These are phyloP conservation scores for Ceratitis capitata DNA, from an alignment of 1,140 invertebrate genomes.

Conservation along the genomic window DNA sequence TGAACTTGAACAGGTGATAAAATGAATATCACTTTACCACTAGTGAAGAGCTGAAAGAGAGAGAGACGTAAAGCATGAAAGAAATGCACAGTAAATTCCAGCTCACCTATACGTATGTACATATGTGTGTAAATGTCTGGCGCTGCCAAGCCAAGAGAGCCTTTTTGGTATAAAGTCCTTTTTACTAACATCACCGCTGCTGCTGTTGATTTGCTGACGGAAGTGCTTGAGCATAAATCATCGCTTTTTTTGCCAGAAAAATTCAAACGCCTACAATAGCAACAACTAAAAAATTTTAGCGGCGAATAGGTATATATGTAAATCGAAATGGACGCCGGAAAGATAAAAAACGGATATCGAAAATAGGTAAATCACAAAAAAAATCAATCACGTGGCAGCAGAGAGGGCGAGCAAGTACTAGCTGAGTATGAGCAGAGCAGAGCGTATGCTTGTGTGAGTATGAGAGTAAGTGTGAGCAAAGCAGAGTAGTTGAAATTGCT, in stretches of 20 bases:
- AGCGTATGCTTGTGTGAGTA: too few species aligned
- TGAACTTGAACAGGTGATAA: slow-evolving; percentile 22
- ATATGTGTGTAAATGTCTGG: not conserved
- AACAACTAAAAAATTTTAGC: not conserved
- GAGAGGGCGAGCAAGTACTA: not conserved
- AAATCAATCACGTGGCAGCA: not conserved
- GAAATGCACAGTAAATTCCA: too few species aligned
- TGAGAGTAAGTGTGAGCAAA: not conserved
- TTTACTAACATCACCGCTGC: not conserved
- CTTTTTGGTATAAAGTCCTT: slow-evolving; percentile 17
- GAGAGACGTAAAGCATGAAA: too few species aligned
- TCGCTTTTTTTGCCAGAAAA: not conserved
- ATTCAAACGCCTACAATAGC: not conserved
- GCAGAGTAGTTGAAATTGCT: not conserved
- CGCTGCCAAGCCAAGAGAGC: not conserved
- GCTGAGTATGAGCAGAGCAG: not conserved
- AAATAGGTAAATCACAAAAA: not conserved
- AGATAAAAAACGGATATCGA: not conserved
- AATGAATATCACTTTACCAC: not conserved
- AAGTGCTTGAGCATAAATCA: slow-evolving; percentile 36
- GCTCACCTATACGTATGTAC: not conserved
- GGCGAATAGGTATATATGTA: not conserved
- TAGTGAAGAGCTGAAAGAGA: not conserved
- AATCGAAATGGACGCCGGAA: not conserved
- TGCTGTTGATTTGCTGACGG: slow-evolving; percentile 12